Evolutionary conservation across 2,888 invertebrate species (phyloP), one percentile per base, ranked within the genome.

Genomic region (Dryadula phaetusa): DNA sequence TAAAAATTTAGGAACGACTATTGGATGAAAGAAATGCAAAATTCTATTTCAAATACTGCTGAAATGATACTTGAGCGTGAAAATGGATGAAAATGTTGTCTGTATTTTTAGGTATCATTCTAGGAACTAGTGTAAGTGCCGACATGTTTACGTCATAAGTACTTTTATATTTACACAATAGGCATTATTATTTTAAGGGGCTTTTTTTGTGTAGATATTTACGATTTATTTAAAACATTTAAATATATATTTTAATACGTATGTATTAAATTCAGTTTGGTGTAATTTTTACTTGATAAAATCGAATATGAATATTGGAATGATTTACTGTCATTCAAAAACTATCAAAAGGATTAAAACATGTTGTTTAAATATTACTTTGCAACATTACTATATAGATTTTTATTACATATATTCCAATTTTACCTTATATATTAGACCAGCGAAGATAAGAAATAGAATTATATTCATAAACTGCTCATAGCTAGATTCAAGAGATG

Each of bases 21-120:
- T 60, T 60, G 60, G 32, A 60, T 64, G 37, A 64, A 64, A 64
- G 56, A 56, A 64, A 54, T 20, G 56, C 16, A 18, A 58, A 64
- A 47, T 64, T 64, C 37, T 64, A 40, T 64, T 49, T 58, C 58
- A 40, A 49, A 28, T 64, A 18, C 22, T 58, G n/a, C 58, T n/a
- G 12, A 2, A 16, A 32, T 3, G 1, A 20, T 37, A 54, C 20
- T 54, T 54, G 18, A 37, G 54, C 20, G 34, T 37, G 6, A 56
- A 22, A 56, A 40, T 40, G 54, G 14, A 20, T 37, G 6, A 56
- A 22, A 56, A 40, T 40, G 22, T 49, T 25, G 49, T 49, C 47
- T 47, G 47, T 47, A 47, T 47, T 47, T 47, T 47, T 47, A 47
- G 22, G 25, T 47, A 47, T 47, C 20, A 14, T 47, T 47, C 22